Evolutionary conservation across 2,888 invertebrate genomes (phyloP).

Genomic region (Cataglyphis livida): DNA sequence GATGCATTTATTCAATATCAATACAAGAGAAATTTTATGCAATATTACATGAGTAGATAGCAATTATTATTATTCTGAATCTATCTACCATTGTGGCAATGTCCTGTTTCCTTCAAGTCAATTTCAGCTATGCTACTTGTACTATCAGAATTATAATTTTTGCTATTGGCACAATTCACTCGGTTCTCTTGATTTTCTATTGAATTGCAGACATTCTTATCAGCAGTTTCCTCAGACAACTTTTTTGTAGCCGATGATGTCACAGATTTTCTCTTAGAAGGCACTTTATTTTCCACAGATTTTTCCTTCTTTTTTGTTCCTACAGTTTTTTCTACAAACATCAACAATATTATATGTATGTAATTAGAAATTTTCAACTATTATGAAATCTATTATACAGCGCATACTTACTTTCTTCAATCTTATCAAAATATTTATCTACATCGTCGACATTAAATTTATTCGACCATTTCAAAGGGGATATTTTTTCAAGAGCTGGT

Average conservation of each 20-base stretch:
- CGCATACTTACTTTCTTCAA: slow-evolving; percentile 75
- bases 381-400: background rate
- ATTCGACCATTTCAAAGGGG: slow-evolving; percentile 84
- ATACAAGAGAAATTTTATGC: background rate
- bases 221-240: slow-evolving; percentile 59
- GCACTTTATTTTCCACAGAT: slow-evolving; percentile 75
- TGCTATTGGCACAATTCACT: slow-evolving; percentile 76
- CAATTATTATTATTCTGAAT: slow-evolving; percentile 34
- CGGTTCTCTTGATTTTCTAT: slow-evolving; percentile 84
- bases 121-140: slow-evolving; percentile 30
- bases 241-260: slow-evolving; percentile 68
- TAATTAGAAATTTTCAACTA: background rate
- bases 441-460: slow-evolving; percentile 82
- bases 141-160: slow-evolving; percentile 63
- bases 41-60: background rate
- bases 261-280: slow-evolving; percentile 77
- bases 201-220: slow-evolving; percentile 71
- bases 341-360: background rate
- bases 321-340: slow-evolving; percentile 75
- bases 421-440: slow-evolving; percentile 77
- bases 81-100: slow-evolving; percentile 53
- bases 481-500: slow-evolving; percentile 84
- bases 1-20: background rate
- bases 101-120: slow-evolving; percentile 55
- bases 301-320: slow-evolving; percentile 79